phyloP scores from a whole-genome alignment of 2,113 vertebrate species.

The Pipra filicauda region DNA sequence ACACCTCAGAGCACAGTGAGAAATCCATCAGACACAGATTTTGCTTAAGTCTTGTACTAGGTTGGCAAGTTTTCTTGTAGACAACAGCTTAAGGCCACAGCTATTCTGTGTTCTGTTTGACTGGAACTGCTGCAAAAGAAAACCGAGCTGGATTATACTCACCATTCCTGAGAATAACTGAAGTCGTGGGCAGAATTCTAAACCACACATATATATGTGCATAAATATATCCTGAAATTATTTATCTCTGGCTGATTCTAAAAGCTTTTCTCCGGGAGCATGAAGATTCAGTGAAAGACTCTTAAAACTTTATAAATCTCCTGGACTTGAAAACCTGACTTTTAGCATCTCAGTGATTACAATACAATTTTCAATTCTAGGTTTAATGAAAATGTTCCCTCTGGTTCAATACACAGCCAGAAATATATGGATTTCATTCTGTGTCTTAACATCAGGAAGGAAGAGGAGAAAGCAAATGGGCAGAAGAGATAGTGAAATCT shows the following conservation, averaged over 20 bases:
- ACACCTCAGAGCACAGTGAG: background rate
- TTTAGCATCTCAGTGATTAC: background rate
- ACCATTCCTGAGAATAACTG: background rate
- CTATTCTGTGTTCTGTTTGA: slow-evolving; percentile 31
- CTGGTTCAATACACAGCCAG: background rate
- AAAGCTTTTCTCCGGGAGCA: background rate
- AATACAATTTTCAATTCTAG: background rate
- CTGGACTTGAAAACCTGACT: background rate
- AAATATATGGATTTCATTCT: background rate
- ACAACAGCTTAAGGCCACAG: background rate
- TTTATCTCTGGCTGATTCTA: background rate
- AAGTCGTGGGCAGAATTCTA: background rate
- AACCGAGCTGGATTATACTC: background rate
- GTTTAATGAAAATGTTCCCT: background rate
- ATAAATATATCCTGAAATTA: background rate
- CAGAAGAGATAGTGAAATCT: background rate
- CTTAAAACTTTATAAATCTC: background rate
- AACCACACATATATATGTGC: background rate
- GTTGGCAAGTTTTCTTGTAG: background rate
- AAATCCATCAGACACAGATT: slow-evolving; percentile 6
- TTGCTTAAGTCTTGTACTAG: background rate
- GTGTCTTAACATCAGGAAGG: background rate
- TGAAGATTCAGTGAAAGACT: background rate
- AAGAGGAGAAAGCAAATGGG: background rate
- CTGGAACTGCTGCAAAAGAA: background rate